Evolutionary conservation across 2,797 vertebrate genomes (phyloP).

Genomic region (Furcifer pardalis): DNA sequence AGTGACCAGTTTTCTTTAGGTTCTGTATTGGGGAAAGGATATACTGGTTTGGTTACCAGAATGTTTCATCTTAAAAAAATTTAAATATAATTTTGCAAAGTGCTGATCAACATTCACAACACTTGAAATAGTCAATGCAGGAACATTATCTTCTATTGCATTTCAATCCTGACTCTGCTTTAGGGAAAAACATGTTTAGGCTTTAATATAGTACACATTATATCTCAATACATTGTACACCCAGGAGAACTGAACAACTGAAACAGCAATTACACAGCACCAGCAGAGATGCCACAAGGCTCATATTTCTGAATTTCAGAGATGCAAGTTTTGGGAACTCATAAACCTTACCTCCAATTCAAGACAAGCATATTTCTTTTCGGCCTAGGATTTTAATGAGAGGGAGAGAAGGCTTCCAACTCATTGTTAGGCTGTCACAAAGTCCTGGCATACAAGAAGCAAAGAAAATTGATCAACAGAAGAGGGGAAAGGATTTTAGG

Average conservation of each 20-base stretch:
- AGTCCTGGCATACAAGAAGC: too few species aligned
- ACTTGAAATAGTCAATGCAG: neutral
- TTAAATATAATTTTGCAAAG: neutral
- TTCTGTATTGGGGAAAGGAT: too few species aligned
- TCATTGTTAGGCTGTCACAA: neutral
- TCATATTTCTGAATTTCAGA: neutral
- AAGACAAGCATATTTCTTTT: neutral
- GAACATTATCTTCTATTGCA: neutral
- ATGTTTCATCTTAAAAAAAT: neutral
- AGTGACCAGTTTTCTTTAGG: neutral
- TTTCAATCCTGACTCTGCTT: neutral
- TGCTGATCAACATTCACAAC: neutral
- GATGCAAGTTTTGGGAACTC: neutral
- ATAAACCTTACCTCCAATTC: neutral
- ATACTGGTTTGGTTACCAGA: neutral
- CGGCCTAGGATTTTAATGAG: neutral
- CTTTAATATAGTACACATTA: neutral
- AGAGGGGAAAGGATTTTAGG: neutral
- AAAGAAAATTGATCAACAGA: neutral
- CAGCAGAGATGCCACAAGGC: neutral
- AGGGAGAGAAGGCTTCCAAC: neutral
- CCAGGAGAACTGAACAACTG: neutral
- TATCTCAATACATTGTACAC: neutral
- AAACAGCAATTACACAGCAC: neutral
- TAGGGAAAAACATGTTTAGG: neutral